Percentiles rank a stretch among this genome's conserved stretches.
Evolutionary conservation across 2,113 vertebrate genomes (phyloP).

Genomic region (Varanus komodoensis): DNA sequence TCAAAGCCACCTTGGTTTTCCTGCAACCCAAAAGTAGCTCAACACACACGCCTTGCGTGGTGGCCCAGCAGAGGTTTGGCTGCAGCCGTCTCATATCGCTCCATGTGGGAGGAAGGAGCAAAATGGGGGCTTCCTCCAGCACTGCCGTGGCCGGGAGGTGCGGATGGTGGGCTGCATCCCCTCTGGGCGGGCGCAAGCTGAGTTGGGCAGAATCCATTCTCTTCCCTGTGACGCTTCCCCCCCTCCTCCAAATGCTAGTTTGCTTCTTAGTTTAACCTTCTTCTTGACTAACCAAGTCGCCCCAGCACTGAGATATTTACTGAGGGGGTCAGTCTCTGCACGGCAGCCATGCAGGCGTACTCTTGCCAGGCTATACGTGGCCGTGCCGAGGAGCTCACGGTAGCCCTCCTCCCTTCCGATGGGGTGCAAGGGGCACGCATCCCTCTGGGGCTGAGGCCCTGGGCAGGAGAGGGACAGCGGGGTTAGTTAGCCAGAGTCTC

Average conservation of each 20-base stretch:
- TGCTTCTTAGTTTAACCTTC: too few relatives aligned
- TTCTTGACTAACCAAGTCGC: too few relatives aligned
- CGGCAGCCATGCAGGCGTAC: neutral
- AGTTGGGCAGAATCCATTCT: neutral
- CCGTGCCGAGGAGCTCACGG: neutral
- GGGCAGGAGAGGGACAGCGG: neutral
- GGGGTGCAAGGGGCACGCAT: neutral
- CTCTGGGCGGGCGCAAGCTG: neutral
- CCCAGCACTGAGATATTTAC: neutral
- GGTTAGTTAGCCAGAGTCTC: too few relatives aligned
- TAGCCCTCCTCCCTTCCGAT: neutral
- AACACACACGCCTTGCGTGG: neutral
- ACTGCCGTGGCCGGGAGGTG: neutral
- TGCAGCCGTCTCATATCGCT: neutral
- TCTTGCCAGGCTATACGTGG: neutral
- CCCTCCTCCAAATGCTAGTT: too few relatives aligned
- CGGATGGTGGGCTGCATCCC: neutral
- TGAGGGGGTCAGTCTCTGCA: neutral
- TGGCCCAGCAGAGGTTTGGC: neutral
- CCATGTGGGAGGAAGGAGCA: neutral
- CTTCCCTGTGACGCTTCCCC: neutral
- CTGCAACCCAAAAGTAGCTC: neutral
- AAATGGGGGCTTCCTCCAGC: neutral
- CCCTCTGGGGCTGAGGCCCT: neutral
- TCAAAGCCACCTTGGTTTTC: too few relatives aligned